These are phyloP conservation scores for Odocoileus virginianus DNA, from an alignment of 2,113 vertebrate species.

Conservation along the genomic window DNA sequence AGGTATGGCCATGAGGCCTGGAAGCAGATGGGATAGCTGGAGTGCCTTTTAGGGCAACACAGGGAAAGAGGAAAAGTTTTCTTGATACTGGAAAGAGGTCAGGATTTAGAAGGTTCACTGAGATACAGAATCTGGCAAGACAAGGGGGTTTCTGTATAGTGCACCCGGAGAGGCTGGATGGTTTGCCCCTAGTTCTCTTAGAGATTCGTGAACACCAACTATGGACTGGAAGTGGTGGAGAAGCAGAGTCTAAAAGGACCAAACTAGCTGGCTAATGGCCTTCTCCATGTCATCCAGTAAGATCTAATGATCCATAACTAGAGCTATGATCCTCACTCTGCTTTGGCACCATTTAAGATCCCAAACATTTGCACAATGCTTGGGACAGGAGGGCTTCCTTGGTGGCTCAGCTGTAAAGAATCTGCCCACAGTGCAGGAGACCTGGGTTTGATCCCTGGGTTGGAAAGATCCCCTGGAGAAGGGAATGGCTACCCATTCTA, in stretches of 20 bases:
- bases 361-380: not conserved
- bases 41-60: not conserved
- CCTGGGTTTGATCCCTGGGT: not conserved
- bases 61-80: not conserved
- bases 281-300: not conserved
- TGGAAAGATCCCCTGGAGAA: not conserved
- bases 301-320: not conserved
- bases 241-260: not conserved
- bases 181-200: not conserved
- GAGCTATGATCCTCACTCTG: not conserved
- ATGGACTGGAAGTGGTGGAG: not conserved
- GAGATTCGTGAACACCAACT: not conserved
- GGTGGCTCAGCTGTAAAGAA: not conserved
- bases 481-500: not conserved
- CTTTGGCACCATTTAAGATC: not conserved
- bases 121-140: not conserved
- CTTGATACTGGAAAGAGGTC: not conserved
- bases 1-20: not conserved
- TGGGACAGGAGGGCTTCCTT: not conserved
- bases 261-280: not conserved
- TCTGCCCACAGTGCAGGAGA: not conserved
- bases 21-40: not conserved
- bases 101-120: not conserved
- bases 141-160: not conserved
- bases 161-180: not conserved